Base-by-base conservation (phyloP, 2,113 vertebrate species). In the Myanophis thanlyinensis region DNA sequence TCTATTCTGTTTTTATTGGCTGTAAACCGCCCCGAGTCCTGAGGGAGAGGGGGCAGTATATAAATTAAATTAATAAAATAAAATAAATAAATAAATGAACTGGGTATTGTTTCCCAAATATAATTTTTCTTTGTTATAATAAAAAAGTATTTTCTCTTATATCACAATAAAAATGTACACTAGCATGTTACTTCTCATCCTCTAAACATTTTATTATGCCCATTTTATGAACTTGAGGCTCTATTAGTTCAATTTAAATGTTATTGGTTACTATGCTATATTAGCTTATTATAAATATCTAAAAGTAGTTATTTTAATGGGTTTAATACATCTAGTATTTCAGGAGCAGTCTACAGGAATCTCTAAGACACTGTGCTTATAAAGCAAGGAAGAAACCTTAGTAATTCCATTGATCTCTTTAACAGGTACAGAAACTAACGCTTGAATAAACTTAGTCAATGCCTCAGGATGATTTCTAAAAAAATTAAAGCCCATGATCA, bases 371-470 rank as follows among this genome's bases (percentile, higher is more conserved):
- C 44, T 49, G 52, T 27, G 40, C 44, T 89, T 56, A 40, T 85
- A 85, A 89, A 85, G 52, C 51, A 56, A 27, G 52, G 67, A 89
- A 92, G 87, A 67, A 89, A 85, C 12, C 27, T 47, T n/a, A 56
- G 30, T 53, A 35, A 85, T 89, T 54, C 48, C 44, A 89, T 92
- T 89, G n/a, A 92, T 89, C 88, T 85, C 67, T 92, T 89, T 85
- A 92, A 89, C 18, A 89, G 44, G 18, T 30, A 49, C 44, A 40
- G 49, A 89, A 89, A 85, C 44, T n/a, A 48, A 56, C 2, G 12
- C 62, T 92, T 56, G 67, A 84, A 48, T 44, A 54, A 89, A 54
- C 56, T n/a, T 44, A 85, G 20, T 53, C 52, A 44, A 62, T 15
- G 51, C 67, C 30, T 59, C 30, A 89, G 80, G 47, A 46, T 59